These are phyloP conservation scores for Caenorhabditis inopinata DNA, from an alignment of 1,140 invertebrate genomes.

Conservation along the genomic window DNA sequence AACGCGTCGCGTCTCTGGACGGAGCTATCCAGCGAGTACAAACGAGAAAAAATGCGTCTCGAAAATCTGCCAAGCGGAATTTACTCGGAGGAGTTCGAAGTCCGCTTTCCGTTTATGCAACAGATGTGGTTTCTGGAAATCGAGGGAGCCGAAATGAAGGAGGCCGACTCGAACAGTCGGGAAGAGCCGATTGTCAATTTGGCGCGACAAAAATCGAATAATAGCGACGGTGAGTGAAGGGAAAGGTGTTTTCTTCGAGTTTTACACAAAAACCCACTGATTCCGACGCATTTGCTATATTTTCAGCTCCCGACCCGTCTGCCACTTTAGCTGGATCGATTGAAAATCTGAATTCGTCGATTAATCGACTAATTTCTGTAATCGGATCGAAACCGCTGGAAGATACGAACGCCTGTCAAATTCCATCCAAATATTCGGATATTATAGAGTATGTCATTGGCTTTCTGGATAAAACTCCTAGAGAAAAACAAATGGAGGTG, in stretches of 20 bases:
- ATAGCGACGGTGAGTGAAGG: background rate
- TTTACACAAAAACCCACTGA: too few relatives aligned
- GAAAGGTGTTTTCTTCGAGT: too few relatives aligned
- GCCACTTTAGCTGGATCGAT: background rate
- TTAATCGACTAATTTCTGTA: background rate
- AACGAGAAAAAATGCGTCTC: background rate
- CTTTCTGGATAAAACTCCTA: background rate
- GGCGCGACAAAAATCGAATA: background rate
- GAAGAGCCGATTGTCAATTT: conserved; percentile 9
- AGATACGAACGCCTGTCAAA: background rate
- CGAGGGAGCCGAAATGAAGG: background rate
- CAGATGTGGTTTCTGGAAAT: conserved; percentile 27
- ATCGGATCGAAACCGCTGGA: background rate
- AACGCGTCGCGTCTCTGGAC: background rate
- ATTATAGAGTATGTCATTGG: background rate
- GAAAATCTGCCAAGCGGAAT: background rate
- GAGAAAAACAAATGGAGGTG: background rate
- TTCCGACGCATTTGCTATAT: too few relatives aligned
- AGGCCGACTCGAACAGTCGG: conserved; percentile 11
- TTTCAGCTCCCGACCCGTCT: background rate
- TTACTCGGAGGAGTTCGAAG: background rate
- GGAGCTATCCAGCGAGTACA: background rate
- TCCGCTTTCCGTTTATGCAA: conserved; percentile 4
- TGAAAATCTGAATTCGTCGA: background rate
- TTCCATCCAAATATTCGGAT: conserved; percentile 15